Evolutionary conservation across 2,888 invertebrate species (phyloP).

Genomic region (Agriopis leucophaearia): DNA sequence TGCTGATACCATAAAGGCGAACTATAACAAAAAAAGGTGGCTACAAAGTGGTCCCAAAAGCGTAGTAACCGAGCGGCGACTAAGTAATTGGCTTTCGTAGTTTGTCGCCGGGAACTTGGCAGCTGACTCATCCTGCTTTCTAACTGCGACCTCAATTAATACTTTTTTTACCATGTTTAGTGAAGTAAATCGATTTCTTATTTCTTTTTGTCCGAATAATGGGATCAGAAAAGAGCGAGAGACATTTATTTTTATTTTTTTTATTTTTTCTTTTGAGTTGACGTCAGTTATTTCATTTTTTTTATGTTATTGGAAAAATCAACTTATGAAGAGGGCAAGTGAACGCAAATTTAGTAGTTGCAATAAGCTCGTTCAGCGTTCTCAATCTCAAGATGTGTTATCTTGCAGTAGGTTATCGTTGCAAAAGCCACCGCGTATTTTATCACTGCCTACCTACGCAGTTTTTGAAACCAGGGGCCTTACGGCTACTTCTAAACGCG

Average conservation of each 20-base stretch:
- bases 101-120: constrained; percentile 66
- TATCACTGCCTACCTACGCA: constrained; percentile 62
- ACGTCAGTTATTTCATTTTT: too few species aligned
- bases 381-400: constrained; percentile 18
- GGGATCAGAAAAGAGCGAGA: not conserved
- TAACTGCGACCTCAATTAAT: constrained; percentile 45
- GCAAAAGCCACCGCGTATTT: constrained; percentile 52
- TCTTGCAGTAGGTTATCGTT: constrained; percentile 46
- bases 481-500: too few species aligned
- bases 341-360: not conserved
- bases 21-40: constrained; percentile 56
- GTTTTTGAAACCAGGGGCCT: constrained; percentile 57
- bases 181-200: constrained; percentile 32
- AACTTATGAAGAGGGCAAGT: not conserved
- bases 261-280: too few species aligned
- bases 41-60: constrained; percentile 59
- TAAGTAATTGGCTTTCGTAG: constrained; percentile 78
- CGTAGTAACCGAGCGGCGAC: constrained; percentile 63
- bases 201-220: constrained; percentile 1
- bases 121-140: constrained; percentile 64
- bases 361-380: constrained; percentile 11
- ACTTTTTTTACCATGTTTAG: constrained; percentile 40
- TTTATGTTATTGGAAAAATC: not conserved
- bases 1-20: constrained; percentile 27
- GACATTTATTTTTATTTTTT: not conserved